Conservation (phyloP, 2,888 invertebrate genomes). For the Trimorus sp. region DNA sequence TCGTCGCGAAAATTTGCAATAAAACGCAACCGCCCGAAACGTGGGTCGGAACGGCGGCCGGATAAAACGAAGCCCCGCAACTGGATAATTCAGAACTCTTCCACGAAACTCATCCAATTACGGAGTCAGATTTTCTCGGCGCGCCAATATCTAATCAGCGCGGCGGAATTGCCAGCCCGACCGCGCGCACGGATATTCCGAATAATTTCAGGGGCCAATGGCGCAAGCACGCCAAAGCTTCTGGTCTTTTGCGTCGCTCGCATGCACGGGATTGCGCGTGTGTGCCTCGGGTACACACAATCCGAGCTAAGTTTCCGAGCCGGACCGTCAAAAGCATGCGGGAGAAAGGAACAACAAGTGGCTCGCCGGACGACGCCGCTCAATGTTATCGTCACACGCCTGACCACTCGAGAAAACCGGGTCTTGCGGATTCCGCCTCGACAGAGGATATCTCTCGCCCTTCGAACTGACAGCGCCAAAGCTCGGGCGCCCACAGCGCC, state of each 20-base stretch:
- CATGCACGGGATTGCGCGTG: conserved; percentile 39
- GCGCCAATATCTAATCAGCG: conserved; percentile 30
- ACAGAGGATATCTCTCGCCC: conserved; percentile 51
- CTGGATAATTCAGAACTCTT: no score
- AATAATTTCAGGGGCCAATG: conserved; percentile 45
- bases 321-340: conserved; percentile 62
- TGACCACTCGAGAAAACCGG: conserved; percentile 65
- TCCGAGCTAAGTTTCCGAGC: conserved; percentile 56
- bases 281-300: conserved; percentile 54
- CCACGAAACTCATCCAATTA: conserved; percentile 3
- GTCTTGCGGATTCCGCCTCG: conserved; percentile 53
- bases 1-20: no score
- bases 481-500: conserved; percentile 35
- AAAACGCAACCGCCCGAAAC: no score
- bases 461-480: conserved; percentile 45
- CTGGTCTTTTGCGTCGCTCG: conserved; percentile 38
- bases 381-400: conserved; percentile 64
- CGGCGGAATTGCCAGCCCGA: conserved; percentile 17
- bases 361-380: conserved; percentile 64
- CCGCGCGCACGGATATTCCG: conserved; percentile 20
- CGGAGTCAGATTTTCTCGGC: conserved; percentile 16
- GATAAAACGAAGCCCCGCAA: neutral
- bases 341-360: conserved; percentile 75
- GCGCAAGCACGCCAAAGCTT: conserved; percentile 48
- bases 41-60: no score